Evolutionary conservation across 2,797 vertebrate species (phyloP).

Genomic region (Enteromius anoplus): DNA sequence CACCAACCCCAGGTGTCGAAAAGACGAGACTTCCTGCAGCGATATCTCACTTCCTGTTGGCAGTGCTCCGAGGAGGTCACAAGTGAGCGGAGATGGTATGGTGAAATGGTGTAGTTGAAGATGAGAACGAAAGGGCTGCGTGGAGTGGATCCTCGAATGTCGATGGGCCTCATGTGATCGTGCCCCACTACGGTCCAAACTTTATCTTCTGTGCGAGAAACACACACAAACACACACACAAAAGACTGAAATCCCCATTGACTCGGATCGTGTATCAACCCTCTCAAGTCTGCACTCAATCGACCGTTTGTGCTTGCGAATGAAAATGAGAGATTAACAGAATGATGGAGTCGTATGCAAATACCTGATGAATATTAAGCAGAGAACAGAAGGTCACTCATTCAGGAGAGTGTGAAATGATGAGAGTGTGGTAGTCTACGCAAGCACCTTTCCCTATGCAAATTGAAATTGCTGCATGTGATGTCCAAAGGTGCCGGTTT

Average conservation of each 20-base stretch:
- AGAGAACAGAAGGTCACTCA: slow-evolving; percentile 61
- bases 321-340: slow-evolving; percentile 58
- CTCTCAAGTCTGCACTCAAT: slow-evolving; percentile 37
- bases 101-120: slow-evolving; percentile 78
- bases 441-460: slow-evolving; percentile 55
- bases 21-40: slow-evolving; percentile 83
- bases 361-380: slow-evolving; percentile 64
- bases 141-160: slow-evolving; percentile 67
- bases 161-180: slow-evolving; percentile 77
- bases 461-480: slow-evolving; percentile 66
- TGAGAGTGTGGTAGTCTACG: slow-evolving; percentile 39
- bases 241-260: slow-evolving; percentile 27
- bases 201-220: slow-evolving; percentile 79
- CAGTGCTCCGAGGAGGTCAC: slow-evolving; percentile 80
- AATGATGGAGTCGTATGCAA: slow-evolving; percentile 61
- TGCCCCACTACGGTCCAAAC: slow-evolving; percentile 84
- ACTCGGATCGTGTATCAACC: slow-evolving; percentile 34
- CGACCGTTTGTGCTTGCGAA: slow-evolving; percentile 55
- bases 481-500: slow-evolving; percentile 70
- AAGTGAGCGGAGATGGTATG: slow-evolving; percentile 79
- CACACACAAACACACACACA: slow-evolving; percentile 38
- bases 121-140: slow-evolving; percentile 74
- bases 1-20: slow-evolving; percentile 83
- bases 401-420: slow-evolving; percentile 54
- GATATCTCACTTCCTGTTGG: slow-evolving; percentile 82